A percentile compares a stretch with the other conserved stretches of the same genome.
phyloP scores from a whole-genome alignment of 2,888 invertebrate species.

The Melanostoma mellinum region DNA sequence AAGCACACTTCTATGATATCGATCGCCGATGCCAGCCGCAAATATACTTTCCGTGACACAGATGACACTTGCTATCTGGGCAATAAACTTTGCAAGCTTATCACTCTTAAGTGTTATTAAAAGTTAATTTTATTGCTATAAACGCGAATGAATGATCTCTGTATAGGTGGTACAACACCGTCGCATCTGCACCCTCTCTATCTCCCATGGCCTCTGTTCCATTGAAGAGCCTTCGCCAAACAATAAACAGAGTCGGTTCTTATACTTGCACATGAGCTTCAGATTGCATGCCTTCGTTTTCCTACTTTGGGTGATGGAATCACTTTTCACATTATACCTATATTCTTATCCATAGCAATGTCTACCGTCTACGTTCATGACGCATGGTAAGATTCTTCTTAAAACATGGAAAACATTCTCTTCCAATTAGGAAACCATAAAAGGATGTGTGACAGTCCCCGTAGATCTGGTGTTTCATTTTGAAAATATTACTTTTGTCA shows the following conservation, averaged over 20 bases:
- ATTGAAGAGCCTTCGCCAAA: background rate
- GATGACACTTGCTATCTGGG: constrained; percentile 79
- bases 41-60: constrained; percentile 75
- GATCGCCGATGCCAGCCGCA: constrained; percentile 54
- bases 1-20: constrained; percentile 50
- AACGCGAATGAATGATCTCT: constrained; percentile 54
- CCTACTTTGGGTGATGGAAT: constrained; percentile 2
- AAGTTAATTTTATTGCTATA: constrained; percentile 77
- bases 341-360: too few relatives aligned
- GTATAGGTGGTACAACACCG: constrained; percentile 20
- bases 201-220: too few relatives aligned
- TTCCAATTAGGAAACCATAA: constrained; percentile 23
- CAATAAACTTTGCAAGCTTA: constrained; percentile 78
- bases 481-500: background rate
- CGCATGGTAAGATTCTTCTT: background rate
- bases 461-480: constrained; percentile 44
- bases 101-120: constrained; percentile 78
- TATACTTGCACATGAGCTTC: constrained; percentile 13
- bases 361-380: background rate
- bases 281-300: constrained; percentile 17
- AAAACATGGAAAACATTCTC: constrained; percentile 29
- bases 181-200: background rate
- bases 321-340: background rate
- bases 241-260: constrained; percentile 21
- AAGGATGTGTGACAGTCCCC: constrained; percentile 20